A percentile compares a stretch with the other conserved stretches of the same genome.
phyloP scores from a whole-genome alignment of 1,140 invertebrate genomes.

The Nymphalis io region DNA sequence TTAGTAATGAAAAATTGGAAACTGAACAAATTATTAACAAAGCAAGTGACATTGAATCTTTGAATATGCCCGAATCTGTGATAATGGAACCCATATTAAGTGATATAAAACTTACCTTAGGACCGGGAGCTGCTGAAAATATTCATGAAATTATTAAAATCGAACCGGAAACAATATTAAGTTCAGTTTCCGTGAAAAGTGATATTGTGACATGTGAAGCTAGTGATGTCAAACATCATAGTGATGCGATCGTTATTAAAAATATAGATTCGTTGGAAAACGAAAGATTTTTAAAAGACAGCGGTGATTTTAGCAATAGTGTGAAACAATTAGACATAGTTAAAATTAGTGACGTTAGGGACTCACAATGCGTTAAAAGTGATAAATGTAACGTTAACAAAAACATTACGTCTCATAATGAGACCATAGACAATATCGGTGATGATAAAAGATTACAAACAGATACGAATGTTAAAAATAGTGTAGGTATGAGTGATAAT shows the following conservation, averaged over 20 bases:
- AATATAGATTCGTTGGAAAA: conserved; percentile 29
- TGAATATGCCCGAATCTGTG: conserved; percentile 33
- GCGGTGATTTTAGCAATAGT: conserved; percentile 37
- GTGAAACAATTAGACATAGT: conserved; percentile 18
- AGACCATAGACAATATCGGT: conserved; percentile 41
- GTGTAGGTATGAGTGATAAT: conserved; percentile 48
- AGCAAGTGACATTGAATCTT: not conserved
- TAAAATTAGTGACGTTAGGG: conserved; percentile 39
- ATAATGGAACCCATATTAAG: conserved; percentile 31
- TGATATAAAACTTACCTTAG: conserved; percentile 8
- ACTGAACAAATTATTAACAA: not conserved
- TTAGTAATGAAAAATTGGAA: not conserved
- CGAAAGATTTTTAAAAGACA: conserved; percentile 24
- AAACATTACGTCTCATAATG: conserved; percentile 51
- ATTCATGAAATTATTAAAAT: not conserved
- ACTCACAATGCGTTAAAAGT: conserved; percentile 38
- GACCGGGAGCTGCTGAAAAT: conserved; percentile 20
- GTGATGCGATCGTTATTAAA: conserved; percentile 17
- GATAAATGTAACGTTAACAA: conserved; percentile 45
- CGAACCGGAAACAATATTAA: not conserved
- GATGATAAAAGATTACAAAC: conserved; percentile 47
- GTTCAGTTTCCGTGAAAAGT: conserved; percentile 13
- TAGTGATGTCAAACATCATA: conserved; percentile 31
- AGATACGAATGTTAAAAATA: conserved; percentile 62
- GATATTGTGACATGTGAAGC: conserved; percentile 17